Conservation (phyloP, 2,797 vertebrate genomes). For the Bovichtus variegatus region DNA sequence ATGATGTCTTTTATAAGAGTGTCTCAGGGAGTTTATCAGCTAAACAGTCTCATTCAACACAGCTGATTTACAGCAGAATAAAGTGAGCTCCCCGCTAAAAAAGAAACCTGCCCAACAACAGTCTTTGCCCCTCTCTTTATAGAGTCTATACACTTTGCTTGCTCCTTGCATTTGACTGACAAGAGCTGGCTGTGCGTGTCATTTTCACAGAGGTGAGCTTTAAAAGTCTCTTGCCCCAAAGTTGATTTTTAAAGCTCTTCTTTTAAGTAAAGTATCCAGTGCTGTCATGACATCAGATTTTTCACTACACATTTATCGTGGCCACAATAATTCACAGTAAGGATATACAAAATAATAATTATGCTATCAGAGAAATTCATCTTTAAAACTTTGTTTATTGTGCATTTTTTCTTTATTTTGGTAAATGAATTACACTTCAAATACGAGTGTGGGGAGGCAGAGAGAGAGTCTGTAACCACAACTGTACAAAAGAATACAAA, state of each 20-base stretch:
- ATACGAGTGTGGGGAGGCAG: not conserved
- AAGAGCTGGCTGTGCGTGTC: not conserved
- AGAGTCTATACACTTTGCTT: not conserved
- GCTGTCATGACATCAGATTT: not conserved
- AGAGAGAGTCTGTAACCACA: not conserved
- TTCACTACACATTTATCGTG: not conserved
- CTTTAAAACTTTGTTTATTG: not conserved
- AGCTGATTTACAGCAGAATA: slow-evolving; percentile 4
- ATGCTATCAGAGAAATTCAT: not conserved
- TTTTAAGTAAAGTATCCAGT: not conserved
- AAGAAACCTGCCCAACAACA: slow-evolving; percentile 33
- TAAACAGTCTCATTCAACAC: not conserved
- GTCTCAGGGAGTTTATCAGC: not conserved
- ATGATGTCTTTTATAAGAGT: not conserved
- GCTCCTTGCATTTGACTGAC: not conserved
- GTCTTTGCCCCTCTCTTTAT: slow-evolving; percentile 12
- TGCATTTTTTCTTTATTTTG: not conserved
- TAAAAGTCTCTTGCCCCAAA: not conserved
- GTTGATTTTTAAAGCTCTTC: not conserved
- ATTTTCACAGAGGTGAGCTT: not conserved
- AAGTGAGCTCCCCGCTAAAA: not conserved
- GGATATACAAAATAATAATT: not conserved
- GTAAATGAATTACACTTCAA: not conserved
- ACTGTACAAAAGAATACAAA: not conserved
- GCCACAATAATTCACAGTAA: not conserved